Base-by-base conservation (phyloP, 2,113 vertebrate genomes). In the Chaetodon trifascialis region DNA sequence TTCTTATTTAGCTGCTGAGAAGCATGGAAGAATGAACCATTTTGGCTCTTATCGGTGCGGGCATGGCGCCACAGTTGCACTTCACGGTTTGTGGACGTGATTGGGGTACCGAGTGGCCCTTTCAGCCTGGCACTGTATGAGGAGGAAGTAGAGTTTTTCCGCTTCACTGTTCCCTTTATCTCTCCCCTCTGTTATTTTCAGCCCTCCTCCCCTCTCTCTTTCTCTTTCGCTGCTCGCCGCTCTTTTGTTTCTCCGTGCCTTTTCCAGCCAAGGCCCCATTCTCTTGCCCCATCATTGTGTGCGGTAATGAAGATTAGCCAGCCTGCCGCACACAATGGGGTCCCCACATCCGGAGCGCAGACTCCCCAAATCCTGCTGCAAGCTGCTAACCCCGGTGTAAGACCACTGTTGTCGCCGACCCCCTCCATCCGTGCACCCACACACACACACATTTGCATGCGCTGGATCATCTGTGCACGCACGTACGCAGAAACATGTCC, bases 271-370 rank as follows among this genome's bases (percentile, higher is more conserved):
- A 93, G 88, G 88, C 83, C 79, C 79, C 84, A 82, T 89, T 93
- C 92, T 92, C 83, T 82, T 51, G 76, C 87, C 86, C 84, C 68
- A 36, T 81, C 92, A 93, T 92, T 93, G 93, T 94, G 90, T 91
- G 90, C 73, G 79, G 89, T 92, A 91, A 93, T 93, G 92, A 94
- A 94, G 93, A 94, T 94, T 94, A 94, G 92, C 91, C 88, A 88
- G 89, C 79, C 91, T 64, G 89, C 89, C 88, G 59, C 88, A 89
- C 91, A 94, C 92, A 94, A 93, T 92, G 89, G 88, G 91, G 90
- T 90, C 86, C 88, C 85, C 60, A 34, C 88, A 91, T 91, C 92
- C 90, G 87, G 88, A 89, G 85, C 60, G 1, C 85, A 89, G 80
- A 85, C 85, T 86, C 86, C 91, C 89, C 87, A 92, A 94, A 94